Base-by-base conservation (phyloP, 2,113 vertebrate species). In the Brienomyrus longianalis region DNA sequence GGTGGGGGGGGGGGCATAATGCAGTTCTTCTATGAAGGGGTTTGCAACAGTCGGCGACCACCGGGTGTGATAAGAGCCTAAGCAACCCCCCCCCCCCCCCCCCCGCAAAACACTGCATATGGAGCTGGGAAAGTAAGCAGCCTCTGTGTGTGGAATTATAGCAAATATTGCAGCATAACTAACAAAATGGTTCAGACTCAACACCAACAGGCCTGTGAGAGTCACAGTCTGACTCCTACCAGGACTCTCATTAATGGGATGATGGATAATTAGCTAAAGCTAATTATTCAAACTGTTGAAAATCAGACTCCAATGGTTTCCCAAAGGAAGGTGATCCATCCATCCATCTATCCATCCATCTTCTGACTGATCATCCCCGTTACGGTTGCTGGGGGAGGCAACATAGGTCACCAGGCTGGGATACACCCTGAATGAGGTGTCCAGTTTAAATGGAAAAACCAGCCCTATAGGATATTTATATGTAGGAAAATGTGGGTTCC, bases 1-100 rank as follows among this genome's bases (percentile, higher is more conserved):
- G n/a, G n/a, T 1, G 27, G 31, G 66, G 66, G n/a, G 50, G 50
- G 13, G 11, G 51, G 15, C 11, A 17, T 39, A 43, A 39, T 80
- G 51, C 88, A 35, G 83, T 66, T 48, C 83, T 90, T 43, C 50
- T 48, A 84, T 52, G 59, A 74, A 9, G 39, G 48, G 70, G 52
- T 54, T 88, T 43, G 45, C 8, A 50, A 88, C 90, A 85, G 87
- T 88, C 70, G 84, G 43, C 31, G 88, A 50, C 88, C 91, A 48
- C 56, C 19, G 85, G 70, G 89, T 80, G 89, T 89, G 88, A 88
- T 83, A 62, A 91, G 87, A 39, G 56, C 5, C 4, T 74, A 74
- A 35, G 27, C 10, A 13, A 2, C 43, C 23, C 21, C 56, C 56
- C 39, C 39, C 31, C 15, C 3, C 50, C 52, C 56, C 21, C 43